Evolutionary conservation across 2,888 invertebrate species (phyloP).

Genomic region (Crepidodera aurea): DNA sequence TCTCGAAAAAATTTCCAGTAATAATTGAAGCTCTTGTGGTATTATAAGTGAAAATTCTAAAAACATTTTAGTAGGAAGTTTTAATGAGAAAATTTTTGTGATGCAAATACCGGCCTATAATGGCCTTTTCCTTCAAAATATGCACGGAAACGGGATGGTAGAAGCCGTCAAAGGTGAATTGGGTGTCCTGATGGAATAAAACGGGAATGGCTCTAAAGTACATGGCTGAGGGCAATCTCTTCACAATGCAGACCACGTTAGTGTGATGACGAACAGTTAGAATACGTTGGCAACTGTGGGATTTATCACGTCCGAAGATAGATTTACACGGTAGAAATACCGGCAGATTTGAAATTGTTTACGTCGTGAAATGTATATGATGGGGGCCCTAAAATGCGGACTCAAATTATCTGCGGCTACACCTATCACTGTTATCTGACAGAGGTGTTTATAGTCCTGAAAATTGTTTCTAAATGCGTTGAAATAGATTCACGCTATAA

Average conservation of each 20-base stretch:
- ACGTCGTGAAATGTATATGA: neutral
- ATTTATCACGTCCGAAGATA: conserved; percentile 32
- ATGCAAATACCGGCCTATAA: neutral
- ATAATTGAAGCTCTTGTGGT: no score
- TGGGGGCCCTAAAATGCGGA: neutral
- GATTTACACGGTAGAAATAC: conserved; percentile 21
- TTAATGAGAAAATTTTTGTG: no score
- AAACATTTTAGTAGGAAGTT: no score
- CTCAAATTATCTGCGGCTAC: neutral
- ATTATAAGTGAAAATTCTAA: no score
- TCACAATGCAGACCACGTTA: conserved; percentile 33
- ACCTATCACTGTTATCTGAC: neutral
- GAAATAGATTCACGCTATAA: no score
- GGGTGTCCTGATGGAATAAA: conserved; percentile 1
- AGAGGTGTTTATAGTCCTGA: neutral
- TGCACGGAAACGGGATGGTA: neutral
- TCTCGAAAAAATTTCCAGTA: no score
- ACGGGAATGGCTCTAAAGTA: neutral
- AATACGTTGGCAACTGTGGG: conserved; percentile 26
- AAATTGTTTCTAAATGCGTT: no score
- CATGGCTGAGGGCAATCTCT: conserved; percentile 23
- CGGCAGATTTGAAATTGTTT: conserved; percentile 20
- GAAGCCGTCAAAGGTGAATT: conserved; percentile 9
- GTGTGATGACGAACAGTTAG: conserved; percentile 35
- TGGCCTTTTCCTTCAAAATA: neutral